Evolutionary conservation across 2,113 vertebrate genomes (phyloP), one percentile per base, ranked within the genome.

Genomic region (Hyperopisus bebe): DNA sequence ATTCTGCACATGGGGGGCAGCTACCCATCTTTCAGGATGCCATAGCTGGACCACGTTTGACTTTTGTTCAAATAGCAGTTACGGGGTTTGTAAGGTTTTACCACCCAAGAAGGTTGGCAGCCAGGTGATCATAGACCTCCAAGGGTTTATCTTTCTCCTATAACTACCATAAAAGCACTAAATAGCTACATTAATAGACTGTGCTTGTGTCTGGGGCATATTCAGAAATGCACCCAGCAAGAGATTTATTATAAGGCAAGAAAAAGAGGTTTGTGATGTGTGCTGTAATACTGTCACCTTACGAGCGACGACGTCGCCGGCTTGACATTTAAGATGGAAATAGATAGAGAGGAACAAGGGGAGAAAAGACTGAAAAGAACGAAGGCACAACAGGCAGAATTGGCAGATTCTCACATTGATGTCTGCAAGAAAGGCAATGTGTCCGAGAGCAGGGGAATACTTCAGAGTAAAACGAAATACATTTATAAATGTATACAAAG

Each of bases 271-370:
- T 55, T 7, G 47, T 31, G 9, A 53, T 47, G 15, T 86, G 15
- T 3, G 85, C 19, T 35, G 31, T 87, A 87, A 53, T 47, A 86
- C 9, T 55, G 85, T 55, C 85, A 87, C 31, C 48, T 10, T n/a
- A 46, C 24, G 44, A 46, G 39, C 17, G 8, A 47, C 39, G 21
- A 47, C 24, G 7, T 84, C 4, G 82, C 24, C 7, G 9, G 39
- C 44, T 87, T 87, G 85, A 87, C 27, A 11, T 87, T 87, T 87
- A 55, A 87, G 85, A 47, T 53, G 10, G n/a, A 53, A 87, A 53
- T 35, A 39, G 85, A 87, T 53, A 55, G 48, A 87, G 15, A 53
- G 50, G 50, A 87, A 87, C 15, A 13, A 31, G 42, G 27, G 44
- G n/a, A 11, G 35, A 51, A 35, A 51, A 53, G 44, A 46, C 19